Evolutionary conservation across 2,797 vertebrate species (phyloP), one percentile per base, ranked within the genome.

Genomic region (Sebastes melanostomus): DNA sequence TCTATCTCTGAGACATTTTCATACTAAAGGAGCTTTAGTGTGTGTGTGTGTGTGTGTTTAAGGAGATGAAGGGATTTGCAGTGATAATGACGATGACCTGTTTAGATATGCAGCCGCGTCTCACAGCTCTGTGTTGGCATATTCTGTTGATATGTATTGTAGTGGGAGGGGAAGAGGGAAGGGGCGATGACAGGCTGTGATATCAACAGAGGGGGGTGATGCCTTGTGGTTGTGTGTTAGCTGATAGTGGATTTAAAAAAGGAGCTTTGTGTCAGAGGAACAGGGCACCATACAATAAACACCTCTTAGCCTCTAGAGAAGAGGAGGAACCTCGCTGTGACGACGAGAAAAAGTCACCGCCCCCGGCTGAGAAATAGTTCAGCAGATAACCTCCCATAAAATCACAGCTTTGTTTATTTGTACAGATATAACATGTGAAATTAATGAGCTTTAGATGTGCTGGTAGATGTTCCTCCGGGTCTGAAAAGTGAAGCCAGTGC

Each of bases 61-160:
- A 80, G 61, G 70, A 82, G 78, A 86, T 85, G 79, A 86, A 79
- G 74, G 84, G 79, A 86, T 86, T 87, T 78, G 77, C 78, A 72
- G 67, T 66, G 81, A 86, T 89, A 84, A 87, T 66, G 18, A 66
- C 3, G 77, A 88, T 92, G 89, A 83, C 85, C 87, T 85, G 86
- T 74, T 87, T 84, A 80, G 88, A 91, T 89, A 81, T 42, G 56
- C 54, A 34, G 1, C 20, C 5, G 18, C 13, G 16, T 56, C 72
- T 83, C 75, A n/a, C 52, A 60, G 77, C 68, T 14, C 65, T 42
- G 6, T n/a, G 66, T 66, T 83, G 81, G 67, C 61, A 54, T 77
- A 78, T 83, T 68, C 60, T 81, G 78, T 84, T 85, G 83, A 81
- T 78, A 52, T 77, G 66, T 20, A 29, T 74, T 86, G 78, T 78